phyloP scores from a whole-genome alignment of 2,113 vertebrate species.

The Addax nasomaculatus region DNA sequence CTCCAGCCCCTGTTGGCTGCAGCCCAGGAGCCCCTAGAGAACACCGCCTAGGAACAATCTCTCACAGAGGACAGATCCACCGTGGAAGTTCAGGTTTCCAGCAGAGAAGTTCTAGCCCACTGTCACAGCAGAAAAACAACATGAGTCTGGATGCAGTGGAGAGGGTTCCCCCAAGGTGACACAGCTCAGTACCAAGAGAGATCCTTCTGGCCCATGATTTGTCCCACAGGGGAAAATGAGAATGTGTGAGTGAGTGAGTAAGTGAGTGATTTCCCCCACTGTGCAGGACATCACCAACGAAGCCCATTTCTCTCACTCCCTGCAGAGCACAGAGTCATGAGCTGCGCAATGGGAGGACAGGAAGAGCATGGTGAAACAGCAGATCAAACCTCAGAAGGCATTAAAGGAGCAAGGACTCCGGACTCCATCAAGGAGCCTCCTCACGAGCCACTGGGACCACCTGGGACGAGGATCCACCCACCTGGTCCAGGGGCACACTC shows the following conservation, averaged over 20 bases:
- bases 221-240: not conserved
- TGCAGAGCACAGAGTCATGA: not conserved
- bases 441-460: not conserved
- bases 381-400: not conserved
- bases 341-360: fast-evolving
- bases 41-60: not conserved
- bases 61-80: not conserved
- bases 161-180: not conserved
- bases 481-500: not conserved
- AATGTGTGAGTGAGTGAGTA: not conserved
- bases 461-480: not conserved
- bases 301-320: not conserved
- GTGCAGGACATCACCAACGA: not conserved
- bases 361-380: not conserved
- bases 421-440: not conserved
- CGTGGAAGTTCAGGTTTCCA: not conserved
- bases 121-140: not conserved
- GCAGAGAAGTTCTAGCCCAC: not conserved
- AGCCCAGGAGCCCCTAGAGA: not conserved
- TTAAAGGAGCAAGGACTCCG: not conserved
- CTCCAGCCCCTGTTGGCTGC: not conserved
- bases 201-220: not conserved
- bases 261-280: not conserved
- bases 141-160: not conserved
- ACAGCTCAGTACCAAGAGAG: not conserved